Conservation (phyloP, 2,888 invertebrate species). For the Cheilosia grossa region DNA sequence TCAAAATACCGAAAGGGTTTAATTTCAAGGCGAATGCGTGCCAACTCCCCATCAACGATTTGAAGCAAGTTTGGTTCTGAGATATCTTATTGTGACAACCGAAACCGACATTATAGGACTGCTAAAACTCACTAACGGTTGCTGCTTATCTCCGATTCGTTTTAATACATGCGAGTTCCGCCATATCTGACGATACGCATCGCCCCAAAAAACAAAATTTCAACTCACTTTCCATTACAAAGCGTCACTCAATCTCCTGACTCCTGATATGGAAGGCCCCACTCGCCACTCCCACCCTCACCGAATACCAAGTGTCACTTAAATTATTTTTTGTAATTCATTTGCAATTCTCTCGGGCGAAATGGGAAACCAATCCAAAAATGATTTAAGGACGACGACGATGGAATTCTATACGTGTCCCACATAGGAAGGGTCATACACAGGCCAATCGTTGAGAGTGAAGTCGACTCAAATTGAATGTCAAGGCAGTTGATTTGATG, state of each 20-base stretch:
- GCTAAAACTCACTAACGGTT: too few relatives aligned
- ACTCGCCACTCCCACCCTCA: background rate
- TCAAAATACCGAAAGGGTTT: too few relatives aligned
- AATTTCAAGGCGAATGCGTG: too few relatives aligned
- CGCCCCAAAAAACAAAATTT: background rate
- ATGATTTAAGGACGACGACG: constrained; percentile 45
- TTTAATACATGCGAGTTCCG: background rate
- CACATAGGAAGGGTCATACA: constrained; percentile 33
- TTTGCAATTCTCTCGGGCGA: constrained; percentile 50
- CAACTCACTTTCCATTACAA: constrained; percentile 34
- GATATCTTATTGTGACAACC: too few relatives aligned
- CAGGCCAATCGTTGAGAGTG: constrained; percentile 24
- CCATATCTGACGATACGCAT: background rate
- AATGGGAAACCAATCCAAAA: constrained; percentile 58
- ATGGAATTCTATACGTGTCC: constrained; percentile 52
- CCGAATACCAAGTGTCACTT: constrained; percentile 35
- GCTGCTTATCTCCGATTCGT: too few relatives aligned
- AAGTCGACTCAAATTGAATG: constrained; percentile 65
- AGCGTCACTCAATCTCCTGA: background rate
- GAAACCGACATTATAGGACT: too few relatives aligned
- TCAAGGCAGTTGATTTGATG: constrained; percentile 71
- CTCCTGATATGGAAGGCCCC: background rate
- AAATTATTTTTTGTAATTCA: constrained; percentile 58
- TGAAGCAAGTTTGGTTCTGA: too few relatives aligned
- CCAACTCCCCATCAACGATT: too few relatives aligned